Evolutionary conservation across 35 echinoderm and acorn worm genomes (phyloP).

Genomic region (Heliocidaris tuberculata): DNA sequence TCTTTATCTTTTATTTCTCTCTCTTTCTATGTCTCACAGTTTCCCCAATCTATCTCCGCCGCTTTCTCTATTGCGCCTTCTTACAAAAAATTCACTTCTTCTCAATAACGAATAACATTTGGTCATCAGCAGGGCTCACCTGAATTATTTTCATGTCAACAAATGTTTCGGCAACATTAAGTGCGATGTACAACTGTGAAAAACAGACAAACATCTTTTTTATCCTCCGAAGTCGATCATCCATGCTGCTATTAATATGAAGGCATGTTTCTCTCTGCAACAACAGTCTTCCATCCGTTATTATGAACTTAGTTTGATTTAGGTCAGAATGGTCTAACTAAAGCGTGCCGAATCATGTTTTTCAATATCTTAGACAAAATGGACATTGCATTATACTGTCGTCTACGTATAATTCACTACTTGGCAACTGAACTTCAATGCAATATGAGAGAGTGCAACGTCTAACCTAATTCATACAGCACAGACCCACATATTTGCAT

Average conservation of each 20-base stretch:
- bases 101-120: neutral
- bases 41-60: neutral
- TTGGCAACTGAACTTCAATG: neutral
- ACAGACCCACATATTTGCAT: conserved; percentile 11
- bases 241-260: neutral
- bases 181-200: neutral
- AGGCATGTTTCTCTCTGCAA: neutral
- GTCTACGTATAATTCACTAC: neutral
- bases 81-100: neutral
- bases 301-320: neutral
- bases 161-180: neutral
- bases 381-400: neutral
- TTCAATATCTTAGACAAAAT: neutral
- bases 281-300: neutral
- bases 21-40: neutral
- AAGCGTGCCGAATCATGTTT: neutral
- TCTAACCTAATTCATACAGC: conserved; percentile 2
- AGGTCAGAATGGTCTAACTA: neutral
- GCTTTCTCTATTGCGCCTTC: neutral
- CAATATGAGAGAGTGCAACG: neutral
- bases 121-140: neutral
- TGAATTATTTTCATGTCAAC: neutral
- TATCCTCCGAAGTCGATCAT: neutral
- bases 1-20: neutral
- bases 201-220: neutral